These are phyloP conservation scores for Enteromius viviparus DNA, from an alignment of 2,797 vertebrate species.

Conservation along the genomic window DNA sequence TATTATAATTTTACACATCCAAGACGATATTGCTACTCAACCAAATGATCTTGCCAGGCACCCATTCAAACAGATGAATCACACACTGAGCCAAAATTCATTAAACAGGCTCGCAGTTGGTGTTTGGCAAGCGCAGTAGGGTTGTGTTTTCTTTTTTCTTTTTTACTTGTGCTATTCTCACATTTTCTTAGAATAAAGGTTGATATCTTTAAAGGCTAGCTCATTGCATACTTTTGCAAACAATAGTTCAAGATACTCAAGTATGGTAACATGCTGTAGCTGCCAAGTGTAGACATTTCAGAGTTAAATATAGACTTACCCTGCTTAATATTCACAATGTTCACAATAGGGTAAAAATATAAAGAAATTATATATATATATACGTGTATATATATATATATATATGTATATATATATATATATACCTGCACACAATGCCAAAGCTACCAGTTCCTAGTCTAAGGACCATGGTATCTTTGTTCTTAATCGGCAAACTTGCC, in stretches of 20 bases:
- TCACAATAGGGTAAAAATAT: not conserved
- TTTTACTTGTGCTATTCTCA: not conserved
- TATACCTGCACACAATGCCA: too few relatives aligned
- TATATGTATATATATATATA: too few relatives aligned
- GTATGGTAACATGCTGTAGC: not conserved
- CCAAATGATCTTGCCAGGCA: slow-evolving; percentile 26
- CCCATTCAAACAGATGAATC: slow-evolving; percentile 31
- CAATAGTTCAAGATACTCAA: slow-evolving; percentile 1
- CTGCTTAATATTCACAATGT: not conserved
- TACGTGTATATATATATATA: too few relatives aligned
- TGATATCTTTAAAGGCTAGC: slow-evolving; percentile 4
- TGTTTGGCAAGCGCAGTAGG: slow-evolving; percentile 5
- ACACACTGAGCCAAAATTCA: slow-evolving; percentile 23
- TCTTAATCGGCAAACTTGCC: too few relatives aligned
- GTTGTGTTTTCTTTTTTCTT: not conserved
- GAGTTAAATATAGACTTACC: not conserved
- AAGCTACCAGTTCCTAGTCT: too few relatives aligned
- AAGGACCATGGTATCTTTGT: too few relatives aligned
- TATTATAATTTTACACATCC: slow-evolving; percentile 24
- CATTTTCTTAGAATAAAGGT: not conserved
- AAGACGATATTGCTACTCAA: not conserved
- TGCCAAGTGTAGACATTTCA: slow-evolving; percentile 5
- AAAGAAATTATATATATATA: too few relatives aligned
- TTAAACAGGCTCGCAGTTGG: slow-evolving; percentile 26
- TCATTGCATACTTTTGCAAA: slow-evolving; percentile 19